Percentiles rank a stretch among this genome's conserved stretches.
Evolutionary conservation across 2,797 vertebrate species (phyloP).

Genomic region (Enteromius radiatus): DNA sequence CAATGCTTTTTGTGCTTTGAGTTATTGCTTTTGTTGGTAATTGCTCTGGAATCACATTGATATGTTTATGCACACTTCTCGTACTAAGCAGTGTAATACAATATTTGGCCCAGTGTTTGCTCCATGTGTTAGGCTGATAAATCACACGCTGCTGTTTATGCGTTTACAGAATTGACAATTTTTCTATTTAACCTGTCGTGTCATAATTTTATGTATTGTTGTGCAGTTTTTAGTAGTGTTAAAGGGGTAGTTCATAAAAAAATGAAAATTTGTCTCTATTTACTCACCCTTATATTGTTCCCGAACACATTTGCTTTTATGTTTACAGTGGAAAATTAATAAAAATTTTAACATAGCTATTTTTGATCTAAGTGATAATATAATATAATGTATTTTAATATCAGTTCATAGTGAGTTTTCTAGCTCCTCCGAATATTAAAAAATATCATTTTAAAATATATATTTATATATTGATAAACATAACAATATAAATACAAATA

Average conservation of each 20-base stretch:
- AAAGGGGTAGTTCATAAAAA: background rate
- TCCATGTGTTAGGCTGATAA: slow-evolving; percentile 13
- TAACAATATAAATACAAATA: background rate
- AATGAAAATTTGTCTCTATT: background rate
- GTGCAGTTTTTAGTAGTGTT: background rate
- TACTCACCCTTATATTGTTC: background rate
- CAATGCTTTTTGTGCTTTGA: slow-evolving; percentile 3
- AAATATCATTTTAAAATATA: background rate
- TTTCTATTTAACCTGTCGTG: slow-evolving; percentile 20
- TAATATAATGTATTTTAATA: background rate
- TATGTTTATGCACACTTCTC: slow-evolving; percentile 20
- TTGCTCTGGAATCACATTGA: slow-evolving; percentile 6
- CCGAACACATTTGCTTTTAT: background rate
- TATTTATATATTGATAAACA: too few species aligned
- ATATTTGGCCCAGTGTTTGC: slow-evolving; percentile 21
- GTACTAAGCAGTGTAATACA: background rate
- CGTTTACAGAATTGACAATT: background rate
- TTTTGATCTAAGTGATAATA: background rate
- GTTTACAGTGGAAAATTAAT: background rate
- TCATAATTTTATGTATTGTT: background rate
- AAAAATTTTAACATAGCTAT: background rate
- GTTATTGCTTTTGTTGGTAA: slow-evolving; percentile 7
- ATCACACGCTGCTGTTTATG: slow-evolving; percentile 16
- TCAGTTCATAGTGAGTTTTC: background rate
- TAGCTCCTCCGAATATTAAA: background rate